Base-by-base conservation (phyloP, 2,113 vertebrate species). In the Axis porcinus region DNA sequence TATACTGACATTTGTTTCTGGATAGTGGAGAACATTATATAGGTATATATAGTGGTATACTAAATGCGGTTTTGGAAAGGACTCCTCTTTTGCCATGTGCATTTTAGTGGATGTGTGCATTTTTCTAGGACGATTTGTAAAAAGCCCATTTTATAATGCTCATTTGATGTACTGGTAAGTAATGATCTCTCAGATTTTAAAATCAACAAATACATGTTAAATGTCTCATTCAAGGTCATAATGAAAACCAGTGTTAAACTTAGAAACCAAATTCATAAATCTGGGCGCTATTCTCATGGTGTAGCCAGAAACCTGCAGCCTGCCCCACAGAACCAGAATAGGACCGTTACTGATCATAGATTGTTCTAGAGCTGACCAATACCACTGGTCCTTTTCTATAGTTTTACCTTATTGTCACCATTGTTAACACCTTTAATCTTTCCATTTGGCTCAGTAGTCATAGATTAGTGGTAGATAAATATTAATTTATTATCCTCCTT, bases 381-480 rank as follows among this genome's bases (percentile, higher is more conserved):
- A 76, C 5, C 7, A 0, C 28, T 0, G 1, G 5, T 27, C 25
- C 19, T 30, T 52, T 62, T 62, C 45, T 70, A 1, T 60, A 50
- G 67, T 47, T 91, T 91, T 57, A 15, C 19, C n/a, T 2, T 4
- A 25, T 13, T 45, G 3, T 81, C 36, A 12, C 3, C 15, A 5
- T 89, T 91, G 36, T 86, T 95, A n/a, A 82, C 14, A 21, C 7
- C 30, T 60, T 83, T 30, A n/a, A 0, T 91, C 60, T 86, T 62
- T 89, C 21, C 36, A 76, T 57, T 96, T 85, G 14, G 23, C 86
- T 92, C 50, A 79, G 16, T 83, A 43, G 28, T 88, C 47, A 91
- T 60, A 30, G 17, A 79, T 50, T 57, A 50, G 52, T 60, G 74
- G 57, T 86, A 52, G 92, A 64, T 76, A 52, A 79, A 91, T 89